Base-by-base conservation (phyloP, 2,113 vertebrate species). In the Hystrix brachyura region DNA sequence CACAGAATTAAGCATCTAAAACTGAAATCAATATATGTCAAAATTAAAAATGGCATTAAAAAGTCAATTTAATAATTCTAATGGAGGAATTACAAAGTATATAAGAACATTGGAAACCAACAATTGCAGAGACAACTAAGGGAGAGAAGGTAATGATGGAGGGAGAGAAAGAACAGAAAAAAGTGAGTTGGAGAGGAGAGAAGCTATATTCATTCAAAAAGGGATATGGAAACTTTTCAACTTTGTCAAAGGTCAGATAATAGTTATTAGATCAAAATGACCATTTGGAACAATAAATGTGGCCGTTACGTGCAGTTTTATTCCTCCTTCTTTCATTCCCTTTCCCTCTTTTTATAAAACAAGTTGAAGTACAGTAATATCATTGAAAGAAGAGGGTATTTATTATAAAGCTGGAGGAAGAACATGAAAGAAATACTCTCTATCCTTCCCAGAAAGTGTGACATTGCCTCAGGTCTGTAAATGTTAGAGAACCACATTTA, bases 401-500 rank as follows among this genome's bases (percentile, higher is more conserved):
- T 95, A 80, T 90, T 67, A 15, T 96, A 89, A 86, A 79, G 2
- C 25, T 92, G 38, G 46, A 80, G 34, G 34, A 86, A 13, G 38
- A 85, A 94, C 32, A 94, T 69, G 29, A 94, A 90, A 83, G 6
- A 92, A 90, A 90, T 76, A 9, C 7, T 87, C 21, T 79, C 46
- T 85, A 5, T 76, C 17, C 57, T 90, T 64, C 6, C 1, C 23
- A 87, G 88, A 85, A 96, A 62, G 25, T 94, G 38, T 0, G 7
- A 59, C 46, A 57, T 88, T 79, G 92, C 87, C 79, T 96, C 51
- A 83, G 62, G 38, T 89, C 87, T 89, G 10, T 86, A 91, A 94
- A 91, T 94, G 72, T 91, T 95, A 43, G 48, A 92, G 96, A 97
- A 65, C 55, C 46, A 60, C 78, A 85, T 97, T 94, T 94, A 80